These are phyloP conservation scores for Caerostris darwini DNA, from an alignment of 1,140 invertebrate genomes.

Conservation along the genomic window DNA sequence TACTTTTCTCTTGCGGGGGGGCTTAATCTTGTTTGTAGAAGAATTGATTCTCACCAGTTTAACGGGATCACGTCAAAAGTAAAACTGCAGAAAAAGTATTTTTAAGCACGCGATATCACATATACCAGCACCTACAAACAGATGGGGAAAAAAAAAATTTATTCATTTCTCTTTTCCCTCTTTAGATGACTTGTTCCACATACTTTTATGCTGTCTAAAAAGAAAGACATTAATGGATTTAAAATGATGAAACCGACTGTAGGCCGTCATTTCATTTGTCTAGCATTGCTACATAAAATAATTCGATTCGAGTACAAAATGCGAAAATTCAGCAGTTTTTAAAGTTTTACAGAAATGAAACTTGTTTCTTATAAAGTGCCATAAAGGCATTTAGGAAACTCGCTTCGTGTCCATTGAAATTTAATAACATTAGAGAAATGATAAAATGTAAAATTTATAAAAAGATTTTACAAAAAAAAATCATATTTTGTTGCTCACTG, in stretches of 20 bases:
- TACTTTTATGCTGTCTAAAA: background rate
- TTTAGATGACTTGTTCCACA: background rate
- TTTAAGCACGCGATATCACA: background rate
- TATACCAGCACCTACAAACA: background rate
- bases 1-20: too few species aligned
- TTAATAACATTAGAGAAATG: too few species aligned
- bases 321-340: too few species aligned
- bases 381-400: too few species aligned
- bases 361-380: too few species aligned
- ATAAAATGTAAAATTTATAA: too few species aligned
- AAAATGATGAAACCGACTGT: background rate
- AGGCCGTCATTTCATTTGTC: background rate
- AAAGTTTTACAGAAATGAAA: too few species aligned
- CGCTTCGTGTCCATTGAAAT: too few species aligned
- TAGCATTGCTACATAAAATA: background rate
- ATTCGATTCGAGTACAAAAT: background rate
- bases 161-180: background rate
- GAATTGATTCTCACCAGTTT: background rate
- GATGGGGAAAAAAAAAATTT: background rate
- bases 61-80: background rate
- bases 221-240: background rate
- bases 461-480: too few species aligned
- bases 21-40: background rate
- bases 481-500: too few species aligned
- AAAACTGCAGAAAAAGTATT: background rate